Evolutionary conservation across 2,797 vertebrate genomes (phyloP).

Genomic region (Lithobates pipiens): DNA sequence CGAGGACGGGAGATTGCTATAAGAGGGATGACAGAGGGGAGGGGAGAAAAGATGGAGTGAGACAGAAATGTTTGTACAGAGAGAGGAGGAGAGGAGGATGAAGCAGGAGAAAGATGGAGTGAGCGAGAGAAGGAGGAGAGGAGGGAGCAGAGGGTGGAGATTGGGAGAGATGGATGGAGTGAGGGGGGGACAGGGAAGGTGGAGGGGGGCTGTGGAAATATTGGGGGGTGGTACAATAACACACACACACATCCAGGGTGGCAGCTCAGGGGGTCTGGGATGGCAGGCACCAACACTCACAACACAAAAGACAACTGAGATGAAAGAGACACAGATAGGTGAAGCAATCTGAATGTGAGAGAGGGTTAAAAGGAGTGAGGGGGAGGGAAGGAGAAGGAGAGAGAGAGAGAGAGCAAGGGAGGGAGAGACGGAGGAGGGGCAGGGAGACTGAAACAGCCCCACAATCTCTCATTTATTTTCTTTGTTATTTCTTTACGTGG

Average conservation of each 20-base stretch:
- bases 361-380: slow-evolving; percentile 52
- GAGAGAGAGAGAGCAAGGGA: slow-evolving; percentile 47
- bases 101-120: slow-evolving; percentile 16
- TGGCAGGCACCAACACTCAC: slow-evolving; percentile 7
- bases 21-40: neutral
- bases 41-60: slow-evolving; percentile 30
- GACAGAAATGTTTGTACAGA: slow-evolving; percentile 38
- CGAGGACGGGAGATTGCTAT: neutral
- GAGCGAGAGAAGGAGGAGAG: slow-evolving; percentile 15
- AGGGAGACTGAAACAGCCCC: slow-evolving; percentile 57
- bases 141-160: slow-evolving; percentile 24
- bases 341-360: slow-evolving; percentile 25
- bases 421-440: slow-evolving; percentile 39
- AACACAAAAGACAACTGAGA: slow-evolving; percentile 22
- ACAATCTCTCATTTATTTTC: slow-evolving; percentile 63
- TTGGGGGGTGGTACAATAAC: neutral
- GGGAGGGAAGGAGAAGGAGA: slow-evolving; percentile 39
- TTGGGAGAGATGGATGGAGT: slow-evolving; percentile 31
- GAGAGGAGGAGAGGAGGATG: slow-evolving; percentile 37
- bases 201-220: neutral
- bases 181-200: no score
- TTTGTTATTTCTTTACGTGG: slow-evolving; percentile 63
- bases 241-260: neutral
- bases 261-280: slow-evolving; percentile 6
- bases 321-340: slow-evolving; percentile 32